A percentile compares a stretch with the other conserved stretches of the same genome.
phyloP scores from a whole-genome alignment of 2,888 invertebrate species.

The Sarcophaga carnaria region DNA sequence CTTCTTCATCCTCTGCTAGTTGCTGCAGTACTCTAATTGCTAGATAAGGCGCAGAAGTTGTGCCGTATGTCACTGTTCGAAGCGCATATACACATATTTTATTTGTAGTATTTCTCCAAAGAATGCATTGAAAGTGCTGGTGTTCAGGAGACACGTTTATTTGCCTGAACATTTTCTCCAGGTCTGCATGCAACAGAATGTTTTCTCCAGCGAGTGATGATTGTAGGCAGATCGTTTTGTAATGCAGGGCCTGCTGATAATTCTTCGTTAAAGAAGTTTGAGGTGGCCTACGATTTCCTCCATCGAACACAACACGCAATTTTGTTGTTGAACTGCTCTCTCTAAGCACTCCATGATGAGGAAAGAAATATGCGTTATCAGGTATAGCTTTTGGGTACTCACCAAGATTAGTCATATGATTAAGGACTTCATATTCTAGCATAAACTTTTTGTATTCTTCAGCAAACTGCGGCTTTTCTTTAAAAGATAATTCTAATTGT shows the following conservation, averaged over 20 bases:
- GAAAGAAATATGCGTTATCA: constrained; percentile 38
- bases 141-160: constrained; percentile 21
- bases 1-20: constrained; percentile 27
- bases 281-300: constrained; percentile 27
- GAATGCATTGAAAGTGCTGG: neutral
- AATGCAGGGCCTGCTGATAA: constrained; percentile 39
- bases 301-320: constrained; percentile 40
- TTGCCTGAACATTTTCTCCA: constrained; percentile 43
- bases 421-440: constrained; percentile 4
- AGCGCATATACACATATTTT: too few relatives aligned
- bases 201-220: constrained; percentile 18
- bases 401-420: constrained; percentile 49
- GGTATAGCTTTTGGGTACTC: constrained; percentile 49
- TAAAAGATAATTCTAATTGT: constrained; percentile 45
- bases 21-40: constrained; percentile 49
- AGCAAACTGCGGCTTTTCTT: constrained; percentile 6
- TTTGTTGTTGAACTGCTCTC: constrained; percentile 52
- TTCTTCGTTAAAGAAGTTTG: constrained; percentile 46
- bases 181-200: constrained; percentile 17
- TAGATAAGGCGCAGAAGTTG: constrained; percentile 18
- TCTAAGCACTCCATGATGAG: constrained; percentile 42
- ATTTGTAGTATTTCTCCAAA: too few relatives aligned
- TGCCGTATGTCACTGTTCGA: neutral
- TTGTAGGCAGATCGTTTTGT: constrained; percentile 39
- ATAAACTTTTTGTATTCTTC: constrained; percentile 38